Percentiles rank a stretch among this genome's conserved stretches.
These are phyloP conservation scores for Callaeas wilsoni DNA, from an alignment of 2,113 vertebrate genomes.

Conservation along the genomic window DNA sequence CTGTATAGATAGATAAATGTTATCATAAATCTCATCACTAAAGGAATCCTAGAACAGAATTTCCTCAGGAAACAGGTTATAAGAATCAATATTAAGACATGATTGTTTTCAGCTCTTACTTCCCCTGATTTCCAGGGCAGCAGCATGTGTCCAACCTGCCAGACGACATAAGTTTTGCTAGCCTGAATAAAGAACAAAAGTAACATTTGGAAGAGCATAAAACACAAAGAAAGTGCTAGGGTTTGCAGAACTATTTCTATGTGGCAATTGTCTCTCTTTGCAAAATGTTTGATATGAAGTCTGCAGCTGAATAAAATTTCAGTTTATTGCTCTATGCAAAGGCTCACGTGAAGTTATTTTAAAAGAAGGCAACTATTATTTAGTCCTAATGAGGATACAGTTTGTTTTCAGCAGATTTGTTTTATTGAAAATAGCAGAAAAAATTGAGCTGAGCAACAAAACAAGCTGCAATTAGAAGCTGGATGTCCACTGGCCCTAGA, in stretches of 20 bases:
- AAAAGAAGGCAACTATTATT: slow-evolving; percentile 26
- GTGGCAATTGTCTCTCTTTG: not conserved
- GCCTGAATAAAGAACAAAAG: not conserved
- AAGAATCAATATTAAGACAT: not conserved
- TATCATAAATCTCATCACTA: not conserved
- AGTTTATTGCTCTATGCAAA: not conserved
- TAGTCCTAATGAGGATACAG: slow-evolving; percentile 15
- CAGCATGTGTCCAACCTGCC: not conserved
- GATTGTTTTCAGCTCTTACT: not conserved
- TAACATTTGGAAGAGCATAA: not conserved
- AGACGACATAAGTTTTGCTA: not conserved
- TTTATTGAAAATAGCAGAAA: not conserved
- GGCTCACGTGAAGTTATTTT: not conserved
- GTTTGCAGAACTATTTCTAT: slow-evolving; percentile 15
- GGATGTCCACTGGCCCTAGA: not conserved
- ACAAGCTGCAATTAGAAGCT: slow-evolving; percentile 15
- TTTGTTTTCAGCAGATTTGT: slow-evolving; percentile 16
- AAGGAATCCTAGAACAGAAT: not conserved
- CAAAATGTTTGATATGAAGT: not conserved
- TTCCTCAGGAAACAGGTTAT: not conserved
- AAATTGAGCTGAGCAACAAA: slow-evolving; percentile 6
- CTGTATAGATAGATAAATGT: not conserved
- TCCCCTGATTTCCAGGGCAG: not conserved
- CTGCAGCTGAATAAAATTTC: slow-evolving; percentile 22
- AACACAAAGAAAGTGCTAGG: not conserved